Conservation (phyloP, 2,888 invertebrate species). For the Laspeyria flexula region DNA sequence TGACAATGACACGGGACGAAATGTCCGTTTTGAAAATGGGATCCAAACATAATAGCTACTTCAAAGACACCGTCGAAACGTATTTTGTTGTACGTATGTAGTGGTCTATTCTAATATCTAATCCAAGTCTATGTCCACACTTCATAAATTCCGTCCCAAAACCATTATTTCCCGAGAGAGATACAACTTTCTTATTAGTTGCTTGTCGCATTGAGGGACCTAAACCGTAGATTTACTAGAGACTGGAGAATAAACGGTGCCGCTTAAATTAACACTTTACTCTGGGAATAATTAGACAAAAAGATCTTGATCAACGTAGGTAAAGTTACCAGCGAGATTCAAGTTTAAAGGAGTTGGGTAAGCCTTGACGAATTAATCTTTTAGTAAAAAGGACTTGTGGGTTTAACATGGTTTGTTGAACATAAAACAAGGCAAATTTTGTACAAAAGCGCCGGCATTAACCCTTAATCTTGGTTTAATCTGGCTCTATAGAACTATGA, state of each 20-base stretch:
- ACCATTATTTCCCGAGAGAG: constrained; percentile 10
- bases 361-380: constrained; percentile 1
- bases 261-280: constrained; percentile 33
- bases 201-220: constrained; percentile 1
- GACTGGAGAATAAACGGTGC: constrained; percentile 9
- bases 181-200: constrained; percentile 15
- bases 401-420: background rate
- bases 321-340: constrained; percentile 14
- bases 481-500: no score
- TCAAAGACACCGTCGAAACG: no score
- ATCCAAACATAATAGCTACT: no score
- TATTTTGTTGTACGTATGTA: no score
- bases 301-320: constrained; percentile 20
- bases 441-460: no score
- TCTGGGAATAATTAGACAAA: constrained; percentile 28
- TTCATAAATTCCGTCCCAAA: constrained; percentile 4
- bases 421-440: background rate
- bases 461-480: no score
- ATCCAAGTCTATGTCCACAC: no score
- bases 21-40: no score
- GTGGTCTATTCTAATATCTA: no score
- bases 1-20: no score
- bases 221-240: background rate
- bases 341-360: constrained; percentile 13
- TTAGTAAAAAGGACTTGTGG: background rate